Percentiles rank a stretch among this genome's conserved stretches.
Evolutionary conservation across 2,888 invertebrate genomes (phyloP).

Genomic region (Scaptomyza cyrtandrae): DNA sequence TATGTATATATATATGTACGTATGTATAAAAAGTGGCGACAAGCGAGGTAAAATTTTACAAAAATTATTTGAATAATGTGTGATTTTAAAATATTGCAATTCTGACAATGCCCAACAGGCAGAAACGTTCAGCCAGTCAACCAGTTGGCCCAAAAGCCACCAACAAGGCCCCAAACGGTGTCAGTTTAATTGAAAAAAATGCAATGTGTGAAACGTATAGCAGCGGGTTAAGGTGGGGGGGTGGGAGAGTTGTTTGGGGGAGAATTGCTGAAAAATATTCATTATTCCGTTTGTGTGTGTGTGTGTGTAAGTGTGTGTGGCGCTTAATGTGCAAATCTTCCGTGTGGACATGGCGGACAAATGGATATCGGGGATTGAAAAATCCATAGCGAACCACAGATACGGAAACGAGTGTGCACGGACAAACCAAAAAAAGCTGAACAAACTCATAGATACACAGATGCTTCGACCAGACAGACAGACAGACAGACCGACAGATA

Average conservation of each 20-base stretch:
- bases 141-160: constrained; percentile 48
- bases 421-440: constrained; percentile 35
- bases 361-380: constrained; percentile 82
- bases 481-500: constrained; percentile 25
- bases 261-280: constrained; percentile 68
- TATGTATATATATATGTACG: not conserved
- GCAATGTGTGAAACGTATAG: constrained; percentile 27
- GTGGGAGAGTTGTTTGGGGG: not conserved
- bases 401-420: constrained; percentile 53
- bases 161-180: constrained; percentile 63
- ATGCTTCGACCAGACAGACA: constrained; percentile 27
- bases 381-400: constrained; percentile 82
- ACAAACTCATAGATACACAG: constrained; percentile 58
- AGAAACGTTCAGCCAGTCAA: constrained; percentile 13
- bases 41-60: constrained; percentile 58
- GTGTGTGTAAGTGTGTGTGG: constrained; percentile 42
- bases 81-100: constrained; percentile 79
- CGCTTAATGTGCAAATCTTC: constrained; percentile 83
- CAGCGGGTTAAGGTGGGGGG: constrained; percentile 10
- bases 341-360: constrained; percentile 79
- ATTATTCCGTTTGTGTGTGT: constrained; percentile 79
- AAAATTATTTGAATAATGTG: constrained; percentile 83
- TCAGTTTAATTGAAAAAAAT: constrained; percentile 77
- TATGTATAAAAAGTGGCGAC: not conserved
- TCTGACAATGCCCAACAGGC: constrained; percentile 30